phyloP scores from a whole-genome alignment of 2,113 vertebrate genomes.

The Megaceryle torquata region DNA sequence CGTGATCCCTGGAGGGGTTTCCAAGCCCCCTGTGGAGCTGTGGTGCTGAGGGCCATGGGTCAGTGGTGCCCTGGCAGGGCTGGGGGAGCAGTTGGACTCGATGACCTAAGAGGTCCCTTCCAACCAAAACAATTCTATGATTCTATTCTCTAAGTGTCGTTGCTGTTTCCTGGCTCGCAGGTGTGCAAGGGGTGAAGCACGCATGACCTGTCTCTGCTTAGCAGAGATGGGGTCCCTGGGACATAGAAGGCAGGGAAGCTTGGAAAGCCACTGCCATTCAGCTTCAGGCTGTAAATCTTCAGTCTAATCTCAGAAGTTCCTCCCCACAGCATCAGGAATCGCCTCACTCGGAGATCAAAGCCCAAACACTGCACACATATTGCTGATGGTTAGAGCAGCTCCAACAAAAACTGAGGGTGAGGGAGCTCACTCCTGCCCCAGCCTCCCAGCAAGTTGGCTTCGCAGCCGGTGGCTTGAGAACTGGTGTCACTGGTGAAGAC shows the following conservation, averaged over 20 bases:
- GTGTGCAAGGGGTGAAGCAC: neutral
- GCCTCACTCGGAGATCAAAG: neutral
- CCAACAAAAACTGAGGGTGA: neutral
- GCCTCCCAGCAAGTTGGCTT: neutral
- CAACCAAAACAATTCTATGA: too few species aligned
- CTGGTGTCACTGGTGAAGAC: neutral
- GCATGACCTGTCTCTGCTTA: neutral
- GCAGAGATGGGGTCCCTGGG: neutral
- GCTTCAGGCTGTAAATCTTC: neutral
- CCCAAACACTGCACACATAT: fast-evolving
- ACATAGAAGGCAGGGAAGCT: fast-evolving
- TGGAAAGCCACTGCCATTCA: neutral
- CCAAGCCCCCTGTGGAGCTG: too few species aligned
- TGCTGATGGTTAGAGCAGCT: neutral
- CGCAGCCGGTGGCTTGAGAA: neutral
- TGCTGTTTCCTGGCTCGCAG: neutral
- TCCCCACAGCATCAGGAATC: neutral
- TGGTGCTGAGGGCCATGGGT: too few species aligned
- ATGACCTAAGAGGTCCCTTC: too few species aligned
- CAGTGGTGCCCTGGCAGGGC: too few species aligned
- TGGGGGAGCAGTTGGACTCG: too few species aligned
- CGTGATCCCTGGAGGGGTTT: too few species aligned
- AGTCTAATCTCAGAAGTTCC: fast-evolving
- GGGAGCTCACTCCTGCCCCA: neutral
- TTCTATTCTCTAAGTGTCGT: neutral